A percentile compares a stretch with the other conserved stretches of the same genome.
These are phyloP conservation scores for Formica aserva DNA, from an alignment of 2,888 invertebrate species.

Conservation along the genomic window DNA sequence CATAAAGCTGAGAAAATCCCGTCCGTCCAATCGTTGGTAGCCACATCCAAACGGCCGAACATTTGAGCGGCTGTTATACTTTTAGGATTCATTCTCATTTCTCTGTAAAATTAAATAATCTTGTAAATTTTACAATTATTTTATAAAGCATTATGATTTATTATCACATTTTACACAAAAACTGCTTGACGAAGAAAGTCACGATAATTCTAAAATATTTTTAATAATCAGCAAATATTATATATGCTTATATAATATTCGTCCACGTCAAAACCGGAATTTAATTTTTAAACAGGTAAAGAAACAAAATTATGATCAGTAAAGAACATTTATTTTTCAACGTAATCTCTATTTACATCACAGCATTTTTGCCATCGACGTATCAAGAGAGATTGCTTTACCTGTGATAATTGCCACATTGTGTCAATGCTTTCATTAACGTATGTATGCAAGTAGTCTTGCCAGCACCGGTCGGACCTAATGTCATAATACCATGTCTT, in stretches of 20 bases:
- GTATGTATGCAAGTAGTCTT: slow-evolving; percentile 97
- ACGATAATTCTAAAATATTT: neutral
- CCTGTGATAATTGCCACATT: slow-evolving; percentile 94
- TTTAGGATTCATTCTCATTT: slow-evolving; percentile 99
- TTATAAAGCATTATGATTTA: neutral
- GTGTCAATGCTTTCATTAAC: slow-evolving; percentile 95
- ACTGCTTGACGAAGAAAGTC: neutral
- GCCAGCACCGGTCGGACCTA: slow-evolving; percentile 98
- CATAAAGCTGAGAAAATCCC: slow-evolving; percentile 98
- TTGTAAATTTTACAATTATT: neutral
- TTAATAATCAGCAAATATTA: neutral
- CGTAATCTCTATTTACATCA: no score
- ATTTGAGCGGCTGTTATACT: slow-evolving; percentile 98
- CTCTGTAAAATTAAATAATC: slow-evolving; percentile 86
- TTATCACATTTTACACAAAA: neutral
- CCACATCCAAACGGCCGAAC: slow-evolving; percentile 98
- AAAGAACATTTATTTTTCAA: no score
- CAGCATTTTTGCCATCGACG: no score
- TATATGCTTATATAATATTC: neutral
- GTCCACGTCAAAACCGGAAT: neutral
- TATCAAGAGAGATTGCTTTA: slow-evolving; percentile 81
- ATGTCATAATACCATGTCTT: slow-evolving; percentile 97
- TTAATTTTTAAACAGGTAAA: no score
- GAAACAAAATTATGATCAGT: no score
- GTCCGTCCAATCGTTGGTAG: slow-evolving; percentile 99